Percentiles rank a stretch among this genome's conserved stretches.
Evolutionary conservation across 2,113 vertebrate species (phyloP).

Genomic region (Perca fluviatilis): DNA sequence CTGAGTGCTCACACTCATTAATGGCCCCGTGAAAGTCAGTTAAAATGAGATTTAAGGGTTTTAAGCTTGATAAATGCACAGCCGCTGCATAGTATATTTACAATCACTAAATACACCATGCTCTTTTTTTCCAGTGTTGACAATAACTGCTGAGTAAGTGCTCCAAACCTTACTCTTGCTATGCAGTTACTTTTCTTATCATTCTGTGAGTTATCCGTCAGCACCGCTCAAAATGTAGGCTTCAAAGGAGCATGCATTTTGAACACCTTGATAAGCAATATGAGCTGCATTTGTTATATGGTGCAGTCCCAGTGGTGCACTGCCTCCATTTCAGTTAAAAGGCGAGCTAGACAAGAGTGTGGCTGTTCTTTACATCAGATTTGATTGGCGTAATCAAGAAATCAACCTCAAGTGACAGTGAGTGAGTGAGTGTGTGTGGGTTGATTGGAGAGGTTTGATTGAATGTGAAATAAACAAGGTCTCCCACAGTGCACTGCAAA

Average conservation of each 20-base stretch:
- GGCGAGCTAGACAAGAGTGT: neutral
- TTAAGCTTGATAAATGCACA: slow-evolving; percentile 12
- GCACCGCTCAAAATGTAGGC: slow-evolving; percentile 28
- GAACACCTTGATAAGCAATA: slow-evolving; percentile 43
- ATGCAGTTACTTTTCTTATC: slow-evolving; percentile 38
- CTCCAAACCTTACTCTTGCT: slow-evolving; percentile 11
- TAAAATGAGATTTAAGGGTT: slow-evolving; percentile 57
- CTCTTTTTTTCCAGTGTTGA: slow-evolving; percentile 11
- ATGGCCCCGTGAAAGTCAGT: slow-evolving; percentile 66
- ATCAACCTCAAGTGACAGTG: slow-evolving; percentile 70
- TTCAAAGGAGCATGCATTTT: slow-evolving; percentile 42
- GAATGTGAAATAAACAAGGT: slow-evolving; percentile 80
- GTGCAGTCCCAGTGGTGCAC: neutral
- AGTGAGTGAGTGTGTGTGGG: slow-evolving; percentile 59
- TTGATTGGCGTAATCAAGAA: slow-evolving; percentile 73
- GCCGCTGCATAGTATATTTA: neutral
- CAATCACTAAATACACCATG: slow-evolving; percentile 6
- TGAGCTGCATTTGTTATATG: slow-evolving; percentile 37
- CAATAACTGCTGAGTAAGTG: slow-evolving; percentile 9
- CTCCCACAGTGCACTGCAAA: slow-evolving; percentile 64
- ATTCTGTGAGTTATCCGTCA: slow-evolving; percentile 32
- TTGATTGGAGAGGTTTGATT: slow-evolving; percentile 74
- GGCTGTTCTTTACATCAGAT: slow-evolving; percentile 70
- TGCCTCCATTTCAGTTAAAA: slow-evolving; percentile 18
- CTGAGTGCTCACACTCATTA: slow-evolving; percentile 71